Evolutionary conservation across 30 jellyfish, hydroid and myxozoan genomes (phyloP).

Genomic region (Aurelia aurita): DNA sequence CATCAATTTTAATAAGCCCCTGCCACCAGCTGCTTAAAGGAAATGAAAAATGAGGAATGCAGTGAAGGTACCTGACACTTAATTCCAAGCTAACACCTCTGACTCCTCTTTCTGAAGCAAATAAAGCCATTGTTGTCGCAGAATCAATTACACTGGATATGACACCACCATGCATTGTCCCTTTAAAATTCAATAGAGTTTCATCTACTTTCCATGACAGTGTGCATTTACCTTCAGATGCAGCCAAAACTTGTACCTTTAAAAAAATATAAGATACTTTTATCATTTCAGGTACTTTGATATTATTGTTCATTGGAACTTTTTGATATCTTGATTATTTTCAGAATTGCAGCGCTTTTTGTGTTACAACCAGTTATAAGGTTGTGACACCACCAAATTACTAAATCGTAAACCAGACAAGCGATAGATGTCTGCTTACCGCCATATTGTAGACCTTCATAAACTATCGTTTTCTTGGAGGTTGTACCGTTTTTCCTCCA

Average conservation of each 20-base stretch:
- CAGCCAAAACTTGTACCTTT: constrained; percentile 67
- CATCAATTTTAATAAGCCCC: too few species aligned
- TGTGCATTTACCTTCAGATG: constrained; percentile 72
- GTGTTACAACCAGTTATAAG: too few species aligned
- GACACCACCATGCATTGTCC: constrained; percentile 91
- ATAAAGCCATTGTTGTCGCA: constrained; percentile 74
- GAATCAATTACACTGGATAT: constrained; percentile 77
- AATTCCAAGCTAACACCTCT: constrained; percentile 90
- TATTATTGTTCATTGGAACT: too few species aligned
- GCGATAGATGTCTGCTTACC: too few species aligned
- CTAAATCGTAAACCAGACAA: too few species aligned
- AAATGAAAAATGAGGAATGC: background rate
- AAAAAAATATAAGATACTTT: background rate
- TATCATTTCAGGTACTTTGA: background rate
- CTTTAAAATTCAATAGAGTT: constrained; percentile 52
- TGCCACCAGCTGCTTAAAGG: background rate
- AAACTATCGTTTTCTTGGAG: too few species aligned
- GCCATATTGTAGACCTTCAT: too few species aligned
- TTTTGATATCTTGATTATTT: too few species aligned
- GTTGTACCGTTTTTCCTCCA: too few species aligned
- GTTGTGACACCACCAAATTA: too few species aligned
- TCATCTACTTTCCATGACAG: constrained; percentile 80
- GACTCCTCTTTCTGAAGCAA: constrained; percentile 23
- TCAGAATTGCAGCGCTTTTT: too few species aligned
- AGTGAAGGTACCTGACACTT: constrained; percentile 59